Evolutionary conservation across 2,797 vertebrate species (phyloP).

Genomic region (Mus caroli): DNA sequence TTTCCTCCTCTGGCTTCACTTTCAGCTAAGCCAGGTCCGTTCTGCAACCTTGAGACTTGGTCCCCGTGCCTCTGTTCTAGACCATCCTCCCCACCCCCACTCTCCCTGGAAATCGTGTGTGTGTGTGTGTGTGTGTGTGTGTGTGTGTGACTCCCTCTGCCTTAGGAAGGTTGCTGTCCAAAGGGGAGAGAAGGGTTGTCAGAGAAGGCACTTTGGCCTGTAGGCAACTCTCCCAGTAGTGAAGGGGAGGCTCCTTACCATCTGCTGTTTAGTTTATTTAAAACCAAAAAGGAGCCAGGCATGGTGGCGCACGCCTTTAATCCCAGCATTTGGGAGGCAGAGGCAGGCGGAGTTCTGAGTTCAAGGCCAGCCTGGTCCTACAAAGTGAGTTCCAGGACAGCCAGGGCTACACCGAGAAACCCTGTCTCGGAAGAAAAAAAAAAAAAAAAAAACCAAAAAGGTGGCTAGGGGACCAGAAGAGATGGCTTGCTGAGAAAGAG

Average conservation of each 20-base stretch:
- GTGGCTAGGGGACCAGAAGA: background rate
- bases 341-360: no score
- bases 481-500: background rate
- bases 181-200: background rate
- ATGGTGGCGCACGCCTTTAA: no score
- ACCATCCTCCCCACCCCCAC: background rate
- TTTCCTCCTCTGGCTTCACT: background rate
- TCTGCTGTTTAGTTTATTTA: background rate
- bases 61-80: rapidly evolving
- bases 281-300: no score
- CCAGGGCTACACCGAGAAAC: no score
- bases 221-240: background rate
- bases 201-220: background rate
- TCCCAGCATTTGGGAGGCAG: no score
- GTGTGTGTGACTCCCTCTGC: background rate
- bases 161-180: background rate
- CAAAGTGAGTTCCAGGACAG: no score
- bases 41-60: background rate
- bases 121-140: no score
- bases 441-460: background rate
- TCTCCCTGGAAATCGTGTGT: background rate
- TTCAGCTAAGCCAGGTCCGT: background rate
- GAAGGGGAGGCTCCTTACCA: no score
- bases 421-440: no score
- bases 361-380: no score